These are phyloP conservation scores for Monomorium pharaonis DNA, from an alignment of 1,140 invertebrate species.

Conservation along the genomic window DNA sequence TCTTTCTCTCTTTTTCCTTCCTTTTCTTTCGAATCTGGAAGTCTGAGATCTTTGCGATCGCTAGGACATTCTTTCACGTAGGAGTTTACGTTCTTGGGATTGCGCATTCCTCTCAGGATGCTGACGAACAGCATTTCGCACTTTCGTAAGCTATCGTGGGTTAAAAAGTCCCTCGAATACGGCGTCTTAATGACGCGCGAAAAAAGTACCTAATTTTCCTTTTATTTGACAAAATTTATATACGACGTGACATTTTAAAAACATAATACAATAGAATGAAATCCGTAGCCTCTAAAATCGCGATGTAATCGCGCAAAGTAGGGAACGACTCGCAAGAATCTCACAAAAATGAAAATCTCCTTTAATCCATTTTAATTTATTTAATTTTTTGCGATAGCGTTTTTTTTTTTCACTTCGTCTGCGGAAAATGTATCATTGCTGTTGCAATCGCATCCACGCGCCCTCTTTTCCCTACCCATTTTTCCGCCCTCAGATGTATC, in stretches of 20 bases:
- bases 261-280: neutral
- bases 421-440: neutral
- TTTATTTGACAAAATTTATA: neutral
- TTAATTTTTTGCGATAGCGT: neutral
- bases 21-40: neutral
- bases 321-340: neutral
- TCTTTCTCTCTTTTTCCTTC: neutral
- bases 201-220: neutral
- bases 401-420: neutral
- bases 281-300: neutral
- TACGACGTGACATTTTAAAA: neutral
- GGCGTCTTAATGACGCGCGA: neutral
- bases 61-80: conserved; percentile 48
- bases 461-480: neutral
- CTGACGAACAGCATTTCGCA: conserved; percentile 36
- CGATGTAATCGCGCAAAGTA: neutral
- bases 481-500: conserved; percentile 3
- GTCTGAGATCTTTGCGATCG: conserved; percentile 27
- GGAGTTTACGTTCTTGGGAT: conserved; percentile 50
- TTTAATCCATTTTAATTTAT: neutral
- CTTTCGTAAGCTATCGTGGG: neutral
- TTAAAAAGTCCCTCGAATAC: conserved; percentile 8
- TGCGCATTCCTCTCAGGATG: conserved; percentile 30
- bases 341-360: neutral
- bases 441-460: neutral